Base-by-base conservation (phyloP, 2,797 vertebrate species). In the Uromys caudimaculatus region DNA sequence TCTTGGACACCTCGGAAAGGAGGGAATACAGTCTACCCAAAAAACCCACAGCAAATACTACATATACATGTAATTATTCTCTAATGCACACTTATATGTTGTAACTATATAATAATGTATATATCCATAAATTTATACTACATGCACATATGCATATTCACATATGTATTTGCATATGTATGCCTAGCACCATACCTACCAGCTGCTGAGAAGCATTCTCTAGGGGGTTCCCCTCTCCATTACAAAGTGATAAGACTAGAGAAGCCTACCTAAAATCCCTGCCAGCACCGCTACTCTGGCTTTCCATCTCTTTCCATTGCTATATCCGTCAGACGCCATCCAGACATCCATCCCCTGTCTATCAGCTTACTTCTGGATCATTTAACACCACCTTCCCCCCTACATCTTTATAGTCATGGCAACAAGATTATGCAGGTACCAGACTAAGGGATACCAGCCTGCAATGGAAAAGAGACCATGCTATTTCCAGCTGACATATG, bases 271-370 rank as follows among this genome's bases (percentile, higher is more conserved):
- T 86, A 79, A 83, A 29, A 32, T 56, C 24, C n/a, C 69, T 5
- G 12, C 58, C 7, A 32, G 78, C 11, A 9, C 56, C 56, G 32
- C 12, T 2, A 4, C 56, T 44, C 56, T 73, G 44, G 6, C 32
- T 50, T 60, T 27, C 3, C 3, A 6, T 24, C 41, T 44, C 50
- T 38, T 27, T 75, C 6, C 4, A 23, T 35, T 60, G 29, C 32
- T 56, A 41, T 2, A n/a, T 27, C 29, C 7, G 75, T 41, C 17
- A 32, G 19, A 56, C 35, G 23, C 64, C 47, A 52, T 67, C 21
- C 44, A 56, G 35, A 12, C 1, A 35, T 27, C 4, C 11, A 56
- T 29, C 1, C 0, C 4, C 44, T 50, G 4, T 29, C n/a, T 1
- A 17, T 62, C 10, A 76, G 4, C 13, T 29, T 4, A 17, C 14